Conservation (phyloP, 37 sponge, comb jelly and placozoan genomes). For the Crambe crambe region DNA sequence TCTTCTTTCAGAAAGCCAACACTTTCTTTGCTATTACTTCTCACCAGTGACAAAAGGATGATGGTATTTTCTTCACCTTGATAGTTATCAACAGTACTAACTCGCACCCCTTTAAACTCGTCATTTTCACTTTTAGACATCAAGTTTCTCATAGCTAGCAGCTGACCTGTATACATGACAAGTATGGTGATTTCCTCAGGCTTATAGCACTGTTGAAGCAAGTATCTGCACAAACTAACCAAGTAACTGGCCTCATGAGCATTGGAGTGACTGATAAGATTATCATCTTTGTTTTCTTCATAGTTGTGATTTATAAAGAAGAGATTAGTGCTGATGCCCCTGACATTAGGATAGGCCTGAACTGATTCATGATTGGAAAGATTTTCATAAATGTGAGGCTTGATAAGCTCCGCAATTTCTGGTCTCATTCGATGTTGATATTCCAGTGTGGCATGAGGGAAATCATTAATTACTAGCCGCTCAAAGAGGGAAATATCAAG, state of each 20-base stretch:
- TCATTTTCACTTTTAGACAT: conserved; percentile 37
- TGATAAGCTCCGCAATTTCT: conserved; percentile 76
- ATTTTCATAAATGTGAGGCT: conserved; percentile 72
- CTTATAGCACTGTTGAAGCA: conserved; percentile 71
- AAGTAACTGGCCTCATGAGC: conserved; percentile 74
- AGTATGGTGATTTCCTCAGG: conserved; percentile 82
- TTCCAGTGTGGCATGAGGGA: conserved; percentile 77
- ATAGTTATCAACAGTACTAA: conserved; percentile 84
- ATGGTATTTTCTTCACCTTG: conserved; percentile 98
- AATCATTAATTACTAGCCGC: conserved; percentile 58
- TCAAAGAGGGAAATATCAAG: conserved; percentile 92
- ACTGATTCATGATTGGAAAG: conserved; percentile 70
- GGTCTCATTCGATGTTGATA: conserved; percentile 95
- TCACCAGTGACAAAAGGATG: conserved; percentile 83
- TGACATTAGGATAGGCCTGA: conserved; percentile 41
- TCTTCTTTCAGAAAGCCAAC: conserved; percentile 79
- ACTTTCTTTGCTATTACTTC: conserved; percentile 58
- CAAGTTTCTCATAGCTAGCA: conserved; percentile 39
- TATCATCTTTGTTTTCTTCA: conserved; percentile 38
- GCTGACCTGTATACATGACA: conserved; percentile 84
- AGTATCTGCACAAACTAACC: conserved; percentile 59
- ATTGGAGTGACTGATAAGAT: conserved; percentile 78
- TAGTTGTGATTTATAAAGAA: conserved; percentile 63
- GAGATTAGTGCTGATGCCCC: conserved; percentile 65
- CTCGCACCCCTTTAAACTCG: conserved; percentile 63